Percentiles rank a stretch among this genome's conserved stretches.
Conservation (phyloP, 2,797 vertebrate genomes). For the Cyprinella venusta region DNA sequence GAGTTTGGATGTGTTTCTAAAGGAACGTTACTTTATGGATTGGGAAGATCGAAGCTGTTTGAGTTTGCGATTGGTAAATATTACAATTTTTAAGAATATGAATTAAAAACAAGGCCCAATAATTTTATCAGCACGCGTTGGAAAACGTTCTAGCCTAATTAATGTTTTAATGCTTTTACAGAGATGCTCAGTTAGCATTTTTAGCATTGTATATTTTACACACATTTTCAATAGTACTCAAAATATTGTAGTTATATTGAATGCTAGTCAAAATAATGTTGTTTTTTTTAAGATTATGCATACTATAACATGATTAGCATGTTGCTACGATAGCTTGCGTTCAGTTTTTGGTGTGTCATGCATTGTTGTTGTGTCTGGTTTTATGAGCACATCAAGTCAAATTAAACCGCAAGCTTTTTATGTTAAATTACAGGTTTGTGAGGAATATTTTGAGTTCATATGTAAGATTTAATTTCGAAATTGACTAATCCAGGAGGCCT, state of each 20-base stretch:
- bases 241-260: background rate
- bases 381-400: background rate
- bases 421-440: background rate
- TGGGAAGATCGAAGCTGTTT: background rate
- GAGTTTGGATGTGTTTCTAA: background rate
- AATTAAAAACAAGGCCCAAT: background rate
- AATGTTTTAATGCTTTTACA: background rate
- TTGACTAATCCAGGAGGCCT: slow-evolving; percentile 19
- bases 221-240: too few relatives aligned
- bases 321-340: background rate
- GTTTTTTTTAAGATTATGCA: background rate
- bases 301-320: background rate
- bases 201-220: too few relatives aligned
- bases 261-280: background rate
- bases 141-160: background rate
- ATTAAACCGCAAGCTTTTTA: background rate
- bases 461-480: slow-evolving; percentile 11
- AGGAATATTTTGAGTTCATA: slow-evolving; percentile 13
- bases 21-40: background rate
- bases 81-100: background rate
- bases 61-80: background rate
- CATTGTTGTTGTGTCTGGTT: background rate
- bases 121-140: background rate
- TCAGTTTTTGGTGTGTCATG: slow-evolving; percentile 2
- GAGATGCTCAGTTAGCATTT: background rate